Conservation (phyloP, 1,140 invertebrate genomes). For the Solen grandis region DNA sequence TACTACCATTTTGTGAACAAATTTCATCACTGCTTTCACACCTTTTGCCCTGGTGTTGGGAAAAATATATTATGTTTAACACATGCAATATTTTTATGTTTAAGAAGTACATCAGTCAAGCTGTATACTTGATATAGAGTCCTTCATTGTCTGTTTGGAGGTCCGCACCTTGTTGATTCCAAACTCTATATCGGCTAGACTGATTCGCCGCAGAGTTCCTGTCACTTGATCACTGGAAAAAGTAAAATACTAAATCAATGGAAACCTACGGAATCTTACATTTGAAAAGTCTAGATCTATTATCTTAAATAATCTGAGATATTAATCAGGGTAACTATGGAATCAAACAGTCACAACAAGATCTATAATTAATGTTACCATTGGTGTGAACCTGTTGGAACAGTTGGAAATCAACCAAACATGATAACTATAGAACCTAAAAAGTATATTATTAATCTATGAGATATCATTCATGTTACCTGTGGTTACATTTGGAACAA, state of each 20-base stretch:
- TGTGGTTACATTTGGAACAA: too few species aligned
- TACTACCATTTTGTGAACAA: too few species aligned
- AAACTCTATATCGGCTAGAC: slow-evolving; percentile 60
- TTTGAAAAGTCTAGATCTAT: background rate
- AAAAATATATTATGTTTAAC: too few species aligned
- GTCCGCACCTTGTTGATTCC: slow-evolving; percentile 63
- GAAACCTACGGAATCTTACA: background rate
- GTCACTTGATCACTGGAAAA: slow-evolving; percentile 53
- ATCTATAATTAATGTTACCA: background rate
- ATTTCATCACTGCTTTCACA: too few species aligned
- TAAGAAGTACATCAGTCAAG: slow-evolving; percentile 23
- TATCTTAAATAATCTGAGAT: background rate
- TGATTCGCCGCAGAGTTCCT: slow-evolving; percentile 55
- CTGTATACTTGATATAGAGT: slow-evolving; percentile 48
- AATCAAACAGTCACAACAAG: background rate
- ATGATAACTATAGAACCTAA: background rate
- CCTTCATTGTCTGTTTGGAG: slow-evolving; percentile 58
- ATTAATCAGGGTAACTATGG: background rate
- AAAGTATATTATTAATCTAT: too few species aligned
- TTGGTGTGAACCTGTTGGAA: background rate
- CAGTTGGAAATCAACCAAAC: background rate
- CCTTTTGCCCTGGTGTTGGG: too few species aligned
- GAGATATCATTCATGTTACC: too few species aligned
- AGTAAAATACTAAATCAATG: background rate
- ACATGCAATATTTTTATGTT: too few species aligned